Evolutionary conservation across 2,888 invertebrate genomes (phyloP).

Genomic region (Toxonevra muliebris): DNA sequence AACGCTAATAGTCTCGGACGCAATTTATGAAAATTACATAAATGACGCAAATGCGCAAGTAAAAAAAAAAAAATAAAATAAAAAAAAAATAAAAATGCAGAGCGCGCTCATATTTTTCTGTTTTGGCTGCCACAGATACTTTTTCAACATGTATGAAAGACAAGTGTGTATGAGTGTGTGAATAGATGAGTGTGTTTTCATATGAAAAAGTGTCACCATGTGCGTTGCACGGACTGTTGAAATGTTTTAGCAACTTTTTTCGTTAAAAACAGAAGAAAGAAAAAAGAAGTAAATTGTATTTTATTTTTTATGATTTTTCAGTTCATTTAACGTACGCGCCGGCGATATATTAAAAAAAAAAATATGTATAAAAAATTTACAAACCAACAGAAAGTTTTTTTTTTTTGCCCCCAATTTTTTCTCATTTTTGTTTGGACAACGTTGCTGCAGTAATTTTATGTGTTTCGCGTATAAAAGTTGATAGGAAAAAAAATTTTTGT

Average conservation of each 20-base stretch:
- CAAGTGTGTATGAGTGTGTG: too few species aligned
- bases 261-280: neutral
- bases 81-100: constrained; percentile 43
- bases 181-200: constrained; percentile 8
- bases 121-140: constrained; percentile 16
- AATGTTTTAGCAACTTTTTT: constrained; percentile 53
- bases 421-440: too few species aligned
- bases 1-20: constrained; percentile 53
- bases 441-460: too few species aligned
- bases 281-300: neutral
- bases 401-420: neutral
- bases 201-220: constrained; percentile 49
- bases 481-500: too few species aligned
- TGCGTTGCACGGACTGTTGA: constrained; percentile 48
- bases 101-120: constrained; percentile 31
- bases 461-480: too few species aligned
- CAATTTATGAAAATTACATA: constrained; percentile 57
- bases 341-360: constrained; percentile 18
- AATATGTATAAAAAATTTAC: neutral
- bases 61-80: constrained; percentile 43
- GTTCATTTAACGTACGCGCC: constrained; percentile 36
- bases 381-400: neutral
- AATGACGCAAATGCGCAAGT: constrained; percentile 40
- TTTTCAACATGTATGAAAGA: too few species aligned
- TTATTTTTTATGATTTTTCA: constrained; percentile 36